Evolutionary conservation across 2,888 invertebrate genomes (phyloP), one percentile per base, ranked within the genome.

Genomic region (Hartigia nigra): DNA sequence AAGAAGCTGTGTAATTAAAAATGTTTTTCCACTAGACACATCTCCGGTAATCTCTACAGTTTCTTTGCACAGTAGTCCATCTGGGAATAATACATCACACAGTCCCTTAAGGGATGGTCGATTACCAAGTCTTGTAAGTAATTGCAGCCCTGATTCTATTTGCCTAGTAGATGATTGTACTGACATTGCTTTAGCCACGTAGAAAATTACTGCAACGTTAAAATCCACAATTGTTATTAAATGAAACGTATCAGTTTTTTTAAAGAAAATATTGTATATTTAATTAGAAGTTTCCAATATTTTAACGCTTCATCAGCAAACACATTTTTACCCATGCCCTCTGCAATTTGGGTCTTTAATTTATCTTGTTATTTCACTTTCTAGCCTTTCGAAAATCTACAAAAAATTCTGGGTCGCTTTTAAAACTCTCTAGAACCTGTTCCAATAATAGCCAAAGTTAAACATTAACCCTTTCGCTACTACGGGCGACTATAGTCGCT

Each of bases 101-200:
- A 94, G 91, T 36, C 91, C 91, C 81, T 88, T 84, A 14, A 94
- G 84, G 31, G 89, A 90, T 0, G 92, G 90, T 82, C 92, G 92
- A 81, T 90, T 91, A 31, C 88, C 91, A 55, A 94, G 84, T 86
- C 95, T 92, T 74, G 93, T 91, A 32, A 94, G 86, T 78, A 94
- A 89, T 87, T 94, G 94, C n/a, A 93, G 85, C 70, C 94, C 95
- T 31, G 94, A 93, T 91, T 95, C 95, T 35, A 93, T 88, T 72
- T 72, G 72, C 31, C 31, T 72, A 31, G 14, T 55, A 55, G 39
- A 55, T 55, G 39, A 55, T 23, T 55, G 39, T 14, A 55, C 23
- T 55, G 39, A 55, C 39, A 55, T 55, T 55, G 39, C 23, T 55
- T 55, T 55, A 23, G 39, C 39, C 39, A 23, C 9, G 39, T 55